Evolutionary conservation across 2,888 invertebrate genomes (phyloP).

Genomic region (Anoncus sp.): DNA sequence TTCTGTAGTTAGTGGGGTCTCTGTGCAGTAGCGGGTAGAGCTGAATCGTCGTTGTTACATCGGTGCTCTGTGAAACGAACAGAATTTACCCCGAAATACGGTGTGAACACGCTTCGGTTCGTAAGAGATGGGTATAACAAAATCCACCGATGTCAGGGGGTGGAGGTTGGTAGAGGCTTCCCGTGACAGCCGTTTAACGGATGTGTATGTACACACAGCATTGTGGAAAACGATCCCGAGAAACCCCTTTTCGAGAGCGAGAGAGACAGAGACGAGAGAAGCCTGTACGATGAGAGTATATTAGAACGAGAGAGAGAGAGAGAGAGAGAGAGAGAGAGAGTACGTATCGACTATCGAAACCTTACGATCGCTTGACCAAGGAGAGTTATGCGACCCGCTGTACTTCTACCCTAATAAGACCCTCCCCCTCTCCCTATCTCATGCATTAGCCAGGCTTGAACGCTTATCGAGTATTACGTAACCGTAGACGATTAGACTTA

Average conservation of each 20-base stretch:
- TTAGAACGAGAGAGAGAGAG: constrained; percentile 28
- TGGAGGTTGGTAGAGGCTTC: background rate
- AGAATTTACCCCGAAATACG: constrained; percentile 35
- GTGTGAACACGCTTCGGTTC: constrained; percentile 38
- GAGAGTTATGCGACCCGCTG: constrained; percentile 59
- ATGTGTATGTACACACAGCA: constrained; percentile 30
- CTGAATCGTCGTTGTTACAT: constrained; percentile 3
- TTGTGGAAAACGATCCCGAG: constrained; percentile 20
- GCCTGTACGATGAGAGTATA: background rate
- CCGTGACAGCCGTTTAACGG: constrained; percentile 72
- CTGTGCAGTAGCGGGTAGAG: background rate
- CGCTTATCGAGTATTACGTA: constrained; percentile 72
- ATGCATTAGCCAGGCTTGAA: constrained; percentile 38
- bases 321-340: background rate
- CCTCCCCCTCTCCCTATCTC: background rate
- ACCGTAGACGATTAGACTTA: constrained; percentile 73
- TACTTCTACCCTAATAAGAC: constrained; percentile 51
- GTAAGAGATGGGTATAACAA: constrained; percentile 43
- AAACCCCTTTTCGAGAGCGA: constrained; percentile 43
- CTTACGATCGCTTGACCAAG: constrained; percentile 68
- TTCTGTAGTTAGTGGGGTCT: constrained; percentile 42
- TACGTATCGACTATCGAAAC: constrained; percentile 74
- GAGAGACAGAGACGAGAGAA: background rate
- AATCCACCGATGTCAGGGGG: constrained; percentile 38
- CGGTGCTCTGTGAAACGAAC: constrained; percentile 18